Percentiles rank a stretch among this genome's conserved stretches.
phyloP scores from a whole-genome alignment of 2,797 vertebrate genomes.

The Cirrhinus molitorella region DNA sequence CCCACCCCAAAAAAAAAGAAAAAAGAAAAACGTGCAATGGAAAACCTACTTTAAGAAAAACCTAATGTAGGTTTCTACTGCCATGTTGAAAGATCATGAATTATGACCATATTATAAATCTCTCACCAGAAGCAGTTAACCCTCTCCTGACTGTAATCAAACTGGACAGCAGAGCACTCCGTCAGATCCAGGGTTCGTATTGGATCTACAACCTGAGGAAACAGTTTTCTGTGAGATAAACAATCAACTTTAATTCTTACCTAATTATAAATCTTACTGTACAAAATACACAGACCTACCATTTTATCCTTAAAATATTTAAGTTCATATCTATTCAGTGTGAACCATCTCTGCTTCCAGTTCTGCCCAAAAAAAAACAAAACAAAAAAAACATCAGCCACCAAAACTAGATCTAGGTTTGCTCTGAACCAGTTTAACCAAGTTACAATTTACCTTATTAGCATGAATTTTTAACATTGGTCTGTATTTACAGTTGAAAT shows the following conservation, averaged over 20 bases:
- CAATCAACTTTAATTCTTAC: background rate
- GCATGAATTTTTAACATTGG: background rate
- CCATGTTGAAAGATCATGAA: background rate
- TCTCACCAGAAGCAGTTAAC: conserved; percentile 98
- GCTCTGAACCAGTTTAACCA: background rate
- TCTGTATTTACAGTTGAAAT: too few relatives aligned
- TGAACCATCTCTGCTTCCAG: conserved; percentile 99
- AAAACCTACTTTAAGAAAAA: too few relatives aligned
- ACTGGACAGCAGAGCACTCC: conserved; percentile 93
- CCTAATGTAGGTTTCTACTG: background rate
- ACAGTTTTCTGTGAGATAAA: conserved; percentile 17
- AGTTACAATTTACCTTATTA: background rate
- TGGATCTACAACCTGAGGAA: conserved; percentile 86
- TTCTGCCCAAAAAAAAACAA: conserved; percentile 76
- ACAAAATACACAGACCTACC: conserved; percentile 77
- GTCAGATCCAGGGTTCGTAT: conserved; percentile 90
- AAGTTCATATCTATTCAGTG: conserved; percentile 90
- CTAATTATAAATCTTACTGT: background rate
- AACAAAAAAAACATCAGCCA: conserved; percentile 7
- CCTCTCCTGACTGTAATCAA: conserved; percentile 94
- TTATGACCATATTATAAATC: background rate
- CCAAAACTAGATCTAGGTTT: background rate
- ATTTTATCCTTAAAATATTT: conserved; percentile 97
- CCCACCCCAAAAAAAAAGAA: too few relatives aligned
- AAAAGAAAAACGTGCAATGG: background rate